A percentile compares a stretch with the other conserved stretches of the same genome.
phyloP scores from a whole-genome alignment of 2,888 invertebrate species.

The Drosophila kuntzei region DNA sequence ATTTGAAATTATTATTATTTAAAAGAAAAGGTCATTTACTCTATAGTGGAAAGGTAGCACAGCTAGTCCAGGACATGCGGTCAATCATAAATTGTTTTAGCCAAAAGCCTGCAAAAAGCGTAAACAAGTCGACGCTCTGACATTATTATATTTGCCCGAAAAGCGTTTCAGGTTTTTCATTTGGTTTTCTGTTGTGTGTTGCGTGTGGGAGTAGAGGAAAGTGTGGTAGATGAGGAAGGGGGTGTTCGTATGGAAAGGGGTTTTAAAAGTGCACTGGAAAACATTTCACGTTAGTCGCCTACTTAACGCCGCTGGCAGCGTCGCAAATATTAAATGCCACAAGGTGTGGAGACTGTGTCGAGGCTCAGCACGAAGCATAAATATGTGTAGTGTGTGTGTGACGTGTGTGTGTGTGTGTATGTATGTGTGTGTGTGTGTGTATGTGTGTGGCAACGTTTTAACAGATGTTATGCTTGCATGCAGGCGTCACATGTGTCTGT shows the following conservation, averaged over 20 bases:
- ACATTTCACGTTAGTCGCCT: constrained; percentile 69
- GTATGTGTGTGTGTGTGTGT: constrained; percentile 14
- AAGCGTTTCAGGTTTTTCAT: constrained; percentile 33
- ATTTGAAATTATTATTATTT: not conserved
- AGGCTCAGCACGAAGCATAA: constrained; percentile 70
- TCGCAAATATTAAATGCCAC: constrained; percentile 81
- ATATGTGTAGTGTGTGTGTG: constrained; percentile 45
- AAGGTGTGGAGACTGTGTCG: constrained; percentile 74
- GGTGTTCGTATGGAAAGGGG: not conserved
- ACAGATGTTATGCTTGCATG: constrained; percentile 75
- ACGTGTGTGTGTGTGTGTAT: constrained; percentile 8
- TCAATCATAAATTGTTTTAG: constrained; percentile 76
- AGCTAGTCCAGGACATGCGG: constrained; percentile 48
- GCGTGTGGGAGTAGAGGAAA: not conserved
- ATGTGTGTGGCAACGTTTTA: constrained; percentile 68
- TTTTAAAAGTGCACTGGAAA: constrained; percentile 59
- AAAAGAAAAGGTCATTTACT: not conserved
- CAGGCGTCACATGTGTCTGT: constrained; percentile 23
- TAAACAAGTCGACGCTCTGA: constrained; percentile 77
- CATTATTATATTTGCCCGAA: constrained; percentile 75
- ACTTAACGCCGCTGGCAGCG: constrained; percentile 61
- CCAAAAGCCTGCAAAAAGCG: constrained; percentile 70
- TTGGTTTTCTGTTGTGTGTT: constrained; percentile 2
- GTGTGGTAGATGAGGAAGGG: not conserved
- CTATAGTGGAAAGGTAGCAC: not conserved